phyloP scores from a whole-genome alignment of 2,797 vertebrate genomes.

The Cetoscarus ocellatus region DNA sequence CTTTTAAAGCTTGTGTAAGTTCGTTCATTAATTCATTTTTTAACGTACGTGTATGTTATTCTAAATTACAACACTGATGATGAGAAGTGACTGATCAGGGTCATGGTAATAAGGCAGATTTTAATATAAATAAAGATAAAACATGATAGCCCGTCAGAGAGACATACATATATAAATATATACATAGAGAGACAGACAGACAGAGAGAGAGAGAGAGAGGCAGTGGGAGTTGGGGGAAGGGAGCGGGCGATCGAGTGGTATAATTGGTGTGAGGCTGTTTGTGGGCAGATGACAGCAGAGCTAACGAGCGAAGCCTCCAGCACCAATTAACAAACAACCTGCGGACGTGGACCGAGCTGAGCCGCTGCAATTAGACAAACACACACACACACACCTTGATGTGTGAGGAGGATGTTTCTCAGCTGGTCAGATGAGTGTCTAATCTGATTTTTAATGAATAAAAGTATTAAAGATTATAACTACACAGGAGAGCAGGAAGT shows the following conservation, averaged over 20 bases:
- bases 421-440: slow-evolving; percentile 18
- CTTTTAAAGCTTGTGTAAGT: neutral
- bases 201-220: neutral
- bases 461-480: neutral
- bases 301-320: slow-evolving; percentile 63
- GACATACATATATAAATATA: too few species aligned
- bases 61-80: neutral
- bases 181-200: neutral
- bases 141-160: neutral
- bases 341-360: slow-evolving; percentile 55
- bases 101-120: neutral
- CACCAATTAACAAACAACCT: slow-evolving; percentile 61
- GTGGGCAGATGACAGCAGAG: slow-evolving; percentile 57
- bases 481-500: too few species aligned
- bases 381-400: slow-evolving; percentile 6
- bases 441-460: neutral
- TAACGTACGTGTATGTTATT: neutral
- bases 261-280: slow-evolving; percentile 66
- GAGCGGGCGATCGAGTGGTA: neutral
- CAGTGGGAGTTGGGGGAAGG: neutral
- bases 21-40: neutral
- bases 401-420: slow-evolving; percentile 22
- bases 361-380: slow-evolving; percentile 54
- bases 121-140: neutral
- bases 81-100: neutral